Percentiles rank a stretch among this genome's conserved stretches.
Conservation (phyloP, 2,888 invertebrate species). For the Calameuta filiformis region DNA sequence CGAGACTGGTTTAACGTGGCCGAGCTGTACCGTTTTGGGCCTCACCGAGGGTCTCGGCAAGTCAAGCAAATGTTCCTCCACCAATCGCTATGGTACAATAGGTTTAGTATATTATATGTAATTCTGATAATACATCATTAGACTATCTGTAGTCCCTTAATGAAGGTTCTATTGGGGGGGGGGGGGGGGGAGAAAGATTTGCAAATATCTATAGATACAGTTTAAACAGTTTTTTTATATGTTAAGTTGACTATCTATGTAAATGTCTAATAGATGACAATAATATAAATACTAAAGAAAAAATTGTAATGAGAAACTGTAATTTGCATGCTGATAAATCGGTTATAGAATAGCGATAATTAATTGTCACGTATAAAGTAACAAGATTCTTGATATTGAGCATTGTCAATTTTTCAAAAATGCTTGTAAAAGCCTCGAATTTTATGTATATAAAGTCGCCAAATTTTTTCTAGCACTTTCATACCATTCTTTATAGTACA, state of each 20-base stretch:
- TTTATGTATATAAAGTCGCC: background rate
- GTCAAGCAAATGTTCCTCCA: slow-evolving; percentile 42
- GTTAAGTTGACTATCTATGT: background rate
- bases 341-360: background rate
- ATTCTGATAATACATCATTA: background rate
- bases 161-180: background rate
- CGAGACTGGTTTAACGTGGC: slow-evolving; percentile 32
- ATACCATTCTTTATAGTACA: background rate
- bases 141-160: background rate
- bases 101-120: background rate
- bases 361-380: background rate
- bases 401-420: background rate
- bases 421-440: background rate
- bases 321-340: background rate
- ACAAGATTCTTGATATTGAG: background rate
- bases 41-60: slow-evolving; percentile 7
- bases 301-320: background rate
- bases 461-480: background rate
- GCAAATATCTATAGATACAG: background rate
- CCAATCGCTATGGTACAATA: slow-evolving; percentile 46
- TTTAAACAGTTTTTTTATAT: background rate
- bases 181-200: too few species aligned
- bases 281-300: background rate
- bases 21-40: slow-evolving; percentile 16
- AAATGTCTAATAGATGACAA: background rate